Conservation (phyloP, 2,113 vertebrate genomes). For the Chaetura pelagica region DNA sequence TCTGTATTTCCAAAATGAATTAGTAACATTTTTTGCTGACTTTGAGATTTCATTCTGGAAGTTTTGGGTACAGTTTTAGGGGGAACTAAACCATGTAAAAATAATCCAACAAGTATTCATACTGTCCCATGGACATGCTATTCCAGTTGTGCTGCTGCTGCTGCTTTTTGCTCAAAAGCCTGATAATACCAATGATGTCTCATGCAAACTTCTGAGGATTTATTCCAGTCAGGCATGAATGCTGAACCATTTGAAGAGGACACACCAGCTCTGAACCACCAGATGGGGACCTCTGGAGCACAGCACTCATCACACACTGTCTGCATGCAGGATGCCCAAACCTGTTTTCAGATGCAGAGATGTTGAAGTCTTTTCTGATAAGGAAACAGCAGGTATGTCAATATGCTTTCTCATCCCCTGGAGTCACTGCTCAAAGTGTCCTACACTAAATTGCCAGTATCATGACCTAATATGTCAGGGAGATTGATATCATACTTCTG, state of each 20-base stretch:
- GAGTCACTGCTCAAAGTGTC: neutral
- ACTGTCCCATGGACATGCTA: neutral
- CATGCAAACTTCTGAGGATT: neutral
- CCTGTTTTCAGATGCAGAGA: neutral
- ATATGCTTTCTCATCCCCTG: neutral
- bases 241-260: neutral
- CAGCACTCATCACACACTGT: rapidly evolving
- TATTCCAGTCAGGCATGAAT: neutral
- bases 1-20: neutral
- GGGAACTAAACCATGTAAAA: neutral
- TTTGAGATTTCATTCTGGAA: neutral
- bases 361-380: neutral
- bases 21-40: neutral
- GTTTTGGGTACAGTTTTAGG: neutral
- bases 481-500: neutral
- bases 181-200: neutral
- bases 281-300: neutral
- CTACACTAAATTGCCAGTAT: neutral
- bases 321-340: neutral
- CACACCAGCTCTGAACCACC: neutral
- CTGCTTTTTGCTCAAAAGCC: neutral
- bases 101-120: neutral
- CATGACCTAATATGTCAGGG: neutral
- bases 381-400: rapidly evolving
- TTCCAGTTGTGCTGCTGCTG: neutral